These are phyloP conservation scores for Strix occidentalis DNA, from an alignment of 2,797 vertebrate species.

Conservation along the genomic window DNA sequence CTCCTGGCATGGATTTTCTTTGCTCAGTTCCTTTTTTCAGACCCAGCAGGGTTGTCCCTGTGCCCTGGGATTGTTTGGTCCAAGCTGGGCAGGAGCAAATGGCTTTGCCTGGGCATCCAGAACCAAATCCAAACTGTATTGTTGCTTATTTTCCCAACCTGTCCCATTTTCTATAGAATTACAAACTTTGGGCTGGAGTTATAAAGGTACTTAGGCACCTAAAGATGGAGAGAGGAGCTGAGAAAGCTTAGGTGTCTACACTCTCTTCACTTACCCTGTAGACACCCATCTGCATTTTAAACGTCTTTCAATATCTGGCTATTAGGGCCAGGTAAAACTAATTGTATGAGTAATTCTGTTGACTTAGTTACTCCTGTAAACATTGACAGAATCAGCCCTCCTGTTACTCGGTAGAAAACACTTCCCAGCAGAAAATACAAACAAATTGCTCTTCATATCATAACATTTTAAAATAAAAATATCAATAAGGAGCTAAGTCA, in stretches of 20 bases:
- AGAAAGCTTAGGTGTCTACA: background rate
- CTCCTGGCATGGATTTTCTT: background rate
- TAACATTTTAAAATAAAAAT: conserved; percentile 48
- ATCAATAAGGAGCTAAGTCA: conserved; percentile 48
- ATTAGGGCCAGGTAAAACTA: conserved; percentile 21
- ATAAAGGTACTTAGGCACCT: background rate
- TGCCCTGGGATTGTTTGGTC: background rate
- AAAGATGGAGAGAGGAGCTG: background rate
- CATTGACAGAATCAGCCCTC: background rate
- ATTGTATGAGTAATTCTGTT: conserved; percentile 32
- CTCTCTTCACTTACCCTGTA: background rate
- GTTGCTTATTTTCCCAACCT: background rate
- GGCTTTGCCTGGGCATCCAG: background rate
- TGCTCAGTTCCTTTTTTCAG: background rate
- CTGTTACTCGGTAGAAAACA: conserved; percentile 1
- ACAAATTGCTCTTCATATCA: conserved; percentile 25
- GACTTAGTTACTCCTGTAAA: conserved; percentile 31
- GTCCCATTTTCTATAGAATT: background rate
- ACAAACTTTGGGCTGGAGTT: background rate
- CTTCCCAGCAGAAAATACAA: conserved; percentile 41
- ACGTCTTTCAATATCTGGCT: background rate
- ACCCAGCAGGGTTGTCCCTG: rapidly evolving
- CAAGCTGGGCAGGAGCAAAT: background rate
- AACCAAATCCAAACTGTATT: background rate
- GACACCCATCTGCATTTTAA: background rate